Conservation (phyloP, 2,888 invertebrate genomes). For the Caenorhabditis panamensis region DNA sequence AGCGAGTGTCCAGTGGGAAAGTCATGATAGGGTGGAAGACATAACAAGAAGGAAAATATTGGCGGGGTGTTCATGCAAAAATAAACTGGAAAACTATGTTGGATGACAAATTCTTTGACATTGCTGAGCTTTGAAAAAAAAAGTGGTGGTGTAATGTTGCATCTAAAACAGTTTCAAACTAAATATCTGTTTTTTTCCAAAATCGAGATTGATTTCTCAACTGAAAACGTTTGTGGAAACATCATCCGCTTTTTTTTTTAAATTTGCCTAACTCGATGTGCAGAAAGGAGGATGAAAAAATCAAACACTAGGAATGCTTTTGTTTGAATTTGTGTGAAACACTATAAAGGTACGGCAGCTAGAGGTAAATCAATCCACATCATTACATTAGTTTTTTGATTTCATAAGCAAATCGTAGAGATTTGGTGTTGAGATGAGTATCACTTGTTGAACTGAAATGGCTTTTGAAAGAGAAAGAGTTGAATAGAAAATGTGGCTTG, state of each 20-base stretch:
- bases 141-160: too few species aligned
- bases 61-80: conserved; percentile 23
- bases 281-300: too few species aligned
- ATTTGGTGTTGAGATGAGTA: conserved; percentile 73
- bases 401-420: conserved; percentile 97
- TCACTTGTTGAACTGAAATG: conserved; percentile 74
- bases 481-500: not conserved
- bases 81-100: conserved; percentile 6
- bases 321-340: not conserved
- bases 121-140: too few species aligned
- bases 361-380: conserved; percentile 16
- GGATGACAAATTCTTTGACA: too few species aligned
- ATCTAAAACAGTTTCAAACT: too few species aligned
- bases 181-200: too few species aligned
- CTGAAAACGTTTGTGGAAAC: too few species aligned
- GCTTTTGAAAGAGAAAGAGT: not conserved
- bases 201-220: too few species aligned
- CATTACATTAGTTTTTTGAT: conserved; percentile 99
- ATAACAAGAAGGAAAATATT: conserved; percentile 19
- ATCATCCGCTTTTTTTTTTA: too few species aligned
- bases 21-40: conserved; percentile 15
- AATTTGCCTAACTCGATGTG: too few species aligned
- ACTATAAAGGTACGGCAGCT: conserved; percentile 21
- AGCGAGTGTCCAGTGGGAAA: conserved; percentile 1
- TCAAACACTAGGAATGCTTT: not conserved